phyloP scores from a whole-genome alignment of 2,797 vertebrate genomes.

The Epinephelus awoara region DNA sequence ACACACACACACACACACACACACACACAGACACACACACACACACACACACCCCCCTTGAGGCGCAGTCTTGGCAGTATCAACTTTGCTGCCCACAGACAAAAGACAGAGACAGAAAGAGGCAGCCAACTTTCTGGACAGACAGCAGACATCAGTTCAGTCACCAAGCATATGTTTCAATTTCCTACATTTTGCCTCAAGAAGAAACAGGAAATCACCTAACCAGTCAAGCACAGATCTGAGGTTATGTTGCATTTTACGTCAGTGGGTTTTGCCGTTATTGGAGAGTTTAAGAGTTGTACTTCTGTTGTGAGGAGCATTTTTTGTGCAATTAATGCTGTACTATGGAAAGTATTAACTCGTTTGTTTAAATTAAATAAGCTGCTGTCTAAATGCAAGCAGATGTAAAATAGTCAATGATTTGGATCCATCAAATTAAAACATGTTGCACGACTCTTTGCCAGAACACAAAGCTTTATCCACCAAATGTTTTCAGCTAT shows the following conservation, averaged over 20 bases:
- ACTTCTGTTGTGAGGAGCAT: neutral
- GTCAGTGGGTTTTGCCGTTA: neutral
- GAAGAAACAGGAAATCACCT: neutral
- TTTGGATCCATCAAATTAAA: too few species aligned
- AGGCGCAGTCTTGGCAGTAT: conserved; percentile 57
- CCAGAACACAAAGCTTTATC: too few species aligned
- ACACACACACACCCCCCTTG: conserved; percentile 11
- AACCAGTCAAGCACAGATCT: neutral
- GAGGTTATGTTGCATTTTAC: neutral
- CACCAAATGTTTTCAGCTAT: too few species aligned
- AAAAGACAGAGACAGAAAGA: conserved; percentile 42
- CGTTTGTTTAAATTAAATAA: neutral
- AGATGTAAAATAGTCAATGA: neutral
- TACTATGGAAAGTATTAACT: too few species aligned
- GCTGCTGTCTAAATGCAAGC: neutral
- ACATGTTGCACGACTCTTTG: too few species aligned
- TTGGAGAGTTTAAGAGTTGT: neutral
- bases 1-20: conserved; percentile 3
- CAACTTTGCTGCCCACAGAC: conserved; percentile 53
- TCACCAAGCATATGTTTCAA: conserved; percentile 37
- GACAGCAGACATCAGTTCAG: conserved; percentile 35
- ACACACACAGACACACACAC: neutral
- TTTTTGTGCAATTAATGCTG: neutral
- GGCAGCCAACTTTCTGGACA: conserved; percentile 43
- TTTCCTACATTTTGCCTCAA: conserved; percentile 36